Evolutionary conservation across 2,797 vertebrate species (phyloP).

Genomic region (Alauda arvensis): DNA sequence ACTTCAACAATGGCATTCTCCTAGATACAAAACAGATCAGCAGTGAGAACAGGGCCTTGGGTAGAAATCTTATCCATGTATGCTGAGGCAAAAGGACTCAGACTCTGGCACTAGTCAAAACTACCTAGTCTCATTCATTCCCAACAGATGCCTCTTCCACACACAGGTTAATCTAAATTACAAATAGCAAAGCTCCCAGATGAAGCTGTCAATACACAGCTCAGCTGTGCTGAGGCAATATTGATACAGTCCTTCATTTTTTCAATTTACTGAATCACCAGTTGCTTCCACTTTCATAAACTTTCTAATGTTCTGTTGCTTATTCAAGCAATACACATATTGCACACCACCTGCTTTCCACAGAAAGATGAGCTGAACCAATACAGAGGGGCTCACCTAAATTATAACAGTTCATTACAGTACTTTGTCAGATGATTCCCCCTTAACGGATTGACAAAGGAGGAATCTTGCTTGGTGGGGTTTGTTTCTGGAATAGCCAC

Average conservation of each 20-base stretch:
- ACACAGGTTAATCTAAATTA: neutral
- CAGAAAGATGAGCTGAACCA: neutral
- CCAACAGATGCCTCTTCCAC: neutral
- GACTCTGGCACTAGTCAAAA: neutral
- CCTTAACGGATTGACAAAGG: neutral
- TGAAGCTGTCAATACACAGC: neutral
- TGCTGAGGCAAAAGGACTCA: neutral
- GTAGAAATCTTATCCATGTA: neutral
- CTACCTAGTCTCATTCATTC: neutral
- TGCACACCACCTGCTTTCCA: neutral
- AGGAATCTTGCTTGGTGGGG: neutral
- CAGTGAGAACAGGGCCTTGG: neutral
- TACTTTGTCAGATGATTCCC: neutral
- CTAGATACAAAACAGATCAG: neutral
- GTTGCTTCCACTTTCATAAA: neutral
- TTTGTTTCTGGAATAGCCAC: neutral
- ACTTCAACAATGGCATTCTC: neutral
- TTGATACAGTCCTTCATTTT: neutral
- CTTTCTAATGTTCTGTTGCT: neutral
- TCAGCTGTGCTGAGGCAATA: neutral
- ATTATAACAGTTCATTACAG: fast-evolving
- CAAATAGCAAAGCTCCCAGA: neutral
- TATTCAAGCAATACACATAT: neutral
- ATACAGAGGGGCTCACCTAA: fast-evolving
- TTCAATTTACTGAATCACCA: neutral